These are phyloP conservation scores for Hemiscyllium ocellatum DNA, from an alignment of 2,113 vertebrate genomes.

Conservation along the genomic window DNA sequence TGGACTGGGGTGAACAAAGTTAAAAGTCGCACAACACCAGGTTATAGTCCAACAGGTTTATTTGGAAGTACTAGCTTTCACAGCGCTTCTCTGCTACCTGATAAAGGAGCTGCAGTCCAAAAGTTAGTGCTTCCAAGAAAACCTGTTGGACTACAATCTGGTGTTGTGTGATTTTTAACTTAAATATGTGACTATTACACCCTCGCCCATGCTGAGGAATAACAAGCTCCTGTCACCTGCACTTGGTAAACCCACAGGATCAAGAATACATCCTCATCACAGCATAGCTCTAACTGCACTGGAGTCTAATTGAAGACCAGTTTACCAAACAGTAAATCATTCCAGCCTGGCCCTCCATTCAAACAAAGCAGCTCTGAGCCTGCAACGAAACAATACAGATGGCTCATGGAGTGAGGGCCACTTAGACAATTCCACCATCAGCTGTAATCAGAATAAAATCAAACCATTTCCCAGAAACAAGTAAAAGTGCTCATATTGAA, in stretches of 20 bases:
- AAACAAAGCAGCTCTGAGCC: not conserved
- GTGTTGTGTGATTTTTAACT: no score
- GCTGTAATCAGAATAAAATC: not conserved
- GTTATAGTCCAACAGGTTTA: no score
- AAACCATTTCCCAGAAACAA: not conserved
- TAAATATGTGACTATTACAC: not conserved
- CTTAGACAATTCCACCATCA: not conserved
- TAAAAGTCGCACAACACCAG: no score
- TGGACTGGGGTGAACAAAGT: no score
- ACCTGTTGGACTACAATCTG: no score
- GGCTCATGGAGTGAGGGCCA: not conserved
- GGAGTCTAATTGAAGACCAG: not conserved
- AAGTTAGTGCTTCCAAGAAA: no score
- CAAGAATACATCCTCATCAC: not conserved
- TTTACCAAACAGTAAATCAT: not conserved
- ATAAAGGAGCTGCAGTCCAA: no score
- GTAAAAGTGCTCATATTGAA: not conserved
- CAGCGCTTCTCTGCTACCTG: no score
- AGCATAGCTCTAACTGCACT: not conserved
- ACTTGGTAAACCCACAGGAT: not conserved
- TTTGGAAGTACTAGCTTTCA: no score
- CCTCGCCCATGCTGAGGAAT: not conserved
- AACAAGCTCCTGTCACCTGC: not conserved
- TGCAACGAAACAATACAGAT: not conserved
- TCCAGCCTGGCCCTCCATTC: not conserved